Base-by-base conservation (phyloP, 2,113 vertebrate species). In the Gulo gulo region DNA sequence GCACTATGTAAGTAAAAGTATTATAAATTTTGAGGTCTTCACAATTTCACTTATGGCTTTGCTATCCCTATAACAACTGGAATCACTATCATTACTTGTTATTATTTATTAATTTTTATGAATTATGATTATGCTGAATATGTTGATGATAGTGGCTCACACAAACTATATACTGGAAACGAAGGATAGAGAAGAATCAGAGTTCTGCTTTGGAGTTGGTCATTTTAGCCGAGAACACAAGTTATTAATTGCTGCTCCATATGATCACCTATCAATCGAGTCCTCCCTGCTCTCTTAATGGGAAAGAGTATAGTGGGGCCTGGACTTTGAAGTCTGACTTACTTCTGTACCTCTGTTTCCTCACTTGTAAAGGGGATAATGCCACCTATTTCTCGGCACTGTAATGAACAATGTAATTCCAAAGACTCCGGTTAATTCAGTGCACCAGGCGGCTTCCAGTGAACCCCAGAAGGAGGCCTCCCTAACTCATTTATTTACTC, bases 1-100 rank as follows among this genome's bases (percentile, higher is more conserved):
- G 23, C 36, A 89, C 78, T 6, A 55, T 47, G 9, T 45, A 87
- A 80, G 45, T 29, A 47, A 10, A 89, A 79, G 24, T 83, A 57
- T 81, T 78, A 84, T 71, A 91, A 61, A 83, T 95, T 67, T 29
- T 57, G 7, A 76, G 29, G 31, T 63, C 52, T 65, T 88, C 65
- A 73, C 55, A 87, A 80, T 82, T 97, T 88, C 90, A 89, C 20
- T 85, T 91, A 59, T 12, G 39, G 39, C 39, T 94, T 83, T 83
- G 65, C 39, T 89, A 63, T 39, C 79, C 45, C 29, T 71, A 15
- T 13, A 93, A 96, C 7, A 61, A 86, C 14, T 57, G 65, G 14
- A 69, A 7, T 59, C 55, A 59, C 34, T 52, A 50, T n/a, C 39
- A 18, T n/a, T 88, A 69, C 4, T 61, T 85, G 55, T 95, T 47